Evolutionary conservation across 2,113 vertebrate species (phyloP).

Genomic region (Colinus virginianus): DNA sequence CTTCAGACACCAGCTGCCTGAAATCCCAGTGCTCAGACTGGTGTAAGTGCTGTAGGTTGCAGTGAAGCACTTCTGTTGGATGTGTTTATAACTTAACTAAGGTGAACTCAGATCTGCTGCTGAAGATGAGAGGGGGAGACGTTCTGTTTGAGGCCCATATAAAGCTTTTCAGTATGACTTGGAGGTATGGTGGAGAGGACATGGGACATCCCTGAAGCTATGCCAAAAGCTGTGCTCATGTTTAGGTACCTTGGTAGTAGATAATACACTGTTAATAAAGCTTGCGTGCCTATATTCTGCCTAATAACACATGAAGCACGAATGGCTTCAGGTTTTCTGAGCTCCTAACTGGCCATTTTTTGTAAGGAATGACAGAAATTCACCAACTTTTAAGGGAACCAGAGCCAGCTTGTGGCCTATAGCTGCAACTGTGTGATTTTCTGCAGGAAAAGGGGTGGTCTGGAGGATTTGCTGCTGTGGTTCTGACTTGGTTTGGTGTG

Average conservation of each 20-base stretch:
- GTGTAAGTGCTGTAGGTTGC: neutral
- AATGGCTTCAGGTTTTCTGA: neutral
- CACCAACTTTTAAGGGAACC: neutral
- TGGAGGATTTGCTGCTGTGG: neutral
- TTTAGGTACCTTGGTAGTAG: neutral
- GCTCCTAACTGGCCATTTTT: neutral
- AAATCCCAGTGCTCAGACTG: neutral
- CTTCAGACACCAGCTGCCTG: neutral
- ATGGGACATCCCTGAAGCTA: too few relatives aligned
- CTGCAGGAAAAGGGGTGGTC: accelerated
- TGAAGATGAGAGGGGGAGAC: neutral
- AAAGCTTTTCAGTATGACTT: neutral
- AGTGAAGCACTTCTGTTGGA: neutral
- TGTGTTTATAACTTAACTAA: neutral
- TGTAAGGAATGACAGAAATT: neutral
- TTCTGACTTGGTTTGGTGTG: neutral
- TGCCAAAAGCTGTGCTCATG: neutral
- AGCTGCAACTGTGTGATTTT: accelerated
- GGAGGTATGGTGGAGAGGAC: neutral
- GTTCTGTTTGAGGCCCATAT: neutral
- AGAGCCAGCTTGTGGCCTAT: neutral
- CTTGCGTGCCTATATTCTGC: neutral
- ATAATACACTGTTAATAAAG: accelerated
- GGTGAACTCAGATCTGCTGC: neutral
- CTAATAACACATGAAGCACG: neutral